Conservation (phyloP, 2,888 invertebrate species). For the Lycocerus yunnanus region DNA sequence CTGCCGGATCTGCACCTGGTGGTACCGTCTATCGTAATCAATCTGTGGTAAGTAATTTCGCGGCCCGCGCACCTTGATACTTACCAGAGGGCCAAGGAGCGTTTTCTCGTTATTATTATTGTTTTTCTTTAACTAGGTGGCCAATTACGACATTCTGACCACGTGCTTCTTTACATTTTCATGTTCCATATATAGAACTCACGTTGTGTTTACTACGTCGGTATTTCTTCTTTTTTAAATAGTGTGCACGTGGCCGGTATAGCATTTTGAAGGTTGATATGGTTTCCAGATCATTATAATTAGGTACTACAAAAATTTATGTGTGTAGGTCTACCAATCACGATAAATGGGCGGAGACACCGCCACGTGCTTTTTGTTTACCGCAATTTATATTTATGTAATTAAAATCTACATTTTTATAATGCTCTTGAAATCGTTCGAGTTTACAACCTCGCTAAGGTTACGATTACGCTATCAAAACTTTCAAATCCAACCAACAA, state of each 20-base stretch:
- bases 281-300: constrained; percentile 15
- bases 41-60: constrained; percentile 60
- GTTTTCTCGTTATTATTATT: constrained; percentile 1
- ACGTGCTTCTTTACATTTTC: not conserved
- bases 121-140: not conserved
- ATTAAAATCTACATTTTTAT: constrained; percentile 31
- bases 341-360: constrained; percentile 38
- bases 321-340: constrained; percentile 35
- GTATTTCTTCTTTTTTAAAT: not conserved
- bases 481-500: not conserved
- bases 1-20: constrained; percentile 52
- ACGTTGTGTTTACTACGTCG: constrained; percentile 1
- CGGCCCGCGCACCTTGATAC: constrained; percentile 9
- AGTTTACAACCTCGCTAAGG: not conserved
- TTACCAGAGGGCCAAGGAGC: constrained; percentile 8
- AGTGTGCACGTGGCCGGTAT: constrained; percentile 8
- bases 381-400: constrained; percentile 36
- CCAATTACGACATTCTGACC: not conserved
- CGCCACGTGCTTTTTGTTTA: constrained; percentile 43
- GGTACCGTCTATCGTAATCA: constrained; percentile 64
- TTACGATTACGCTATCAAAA: not conserved
- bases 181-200: not conserved
- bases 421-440: not conserved
- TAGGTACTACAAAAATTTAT: constrained; percentile 29
- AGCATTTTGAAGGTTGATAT: constrained; percentile 6